Percentiles rank a stretch among this genome's conserved stretches.
These are phyloP conservation scores for Cryptocephalus primarius DNA, from an alignment of 2,888 invertebrate genomes.

Conservation along the genomic window DNA sequence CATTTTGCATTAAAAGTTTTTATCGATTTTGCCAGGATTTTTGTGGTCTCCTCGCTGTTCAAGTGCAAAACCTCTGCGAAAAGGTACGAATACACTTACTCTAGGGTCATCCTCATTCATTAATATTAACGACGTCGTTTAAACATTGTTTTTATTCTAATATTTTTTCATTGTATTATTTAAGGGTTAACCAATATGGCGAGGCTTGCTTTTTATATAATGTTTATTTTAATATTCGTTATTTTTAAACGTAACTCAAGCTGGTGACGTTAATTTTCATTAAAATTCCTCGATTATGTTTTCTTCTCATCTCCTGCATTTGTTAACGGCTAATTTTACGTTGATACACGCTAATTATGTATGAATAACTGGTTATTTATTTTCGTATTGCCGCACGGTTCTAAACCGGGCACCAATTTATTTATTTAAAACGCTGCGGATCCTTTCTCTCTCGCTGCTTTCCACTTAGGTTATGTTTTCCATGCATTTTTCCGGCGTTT, in stretches of 20 bases:
- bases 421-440: slow-evolving; percentile 8
- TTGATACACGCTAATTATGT: not conserved
- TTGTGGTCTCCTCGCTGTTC: slow-evolving; percentile 25
- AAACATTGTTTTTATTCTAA: slow-evolving; percentile 31
- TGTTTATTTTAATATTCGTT: slow-evolving; percentile 20
- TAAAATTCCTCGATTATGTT: slow-evolving; percentile 3
- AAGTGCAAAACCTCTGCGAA: slow-evolving; percentile 10
- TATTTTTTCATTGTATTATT: slow-evolving; percentile 32
- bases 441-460: slow-evolving; percentile 4
- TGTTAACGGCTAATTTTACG: slow-evolving; percentile 5
- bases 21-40: slow-evolving; percentile 37
- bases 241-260: slow-evolving; percentile 11
- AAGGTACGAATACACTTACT: slow-evolving; percentile 21
- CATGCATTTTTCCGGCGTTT: slow-evolving; percentile 17
- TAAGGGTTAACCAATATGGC: slow-evolving; percentile 39
- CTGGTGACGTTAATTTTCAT: slow-evolving; percentile 6
- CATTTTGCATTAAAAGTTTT: slow-evolving; percentile 40
- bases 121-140: slow-evolving; percentile 15
- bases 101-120: slow-evolving; percentile 10
- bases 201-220: slow-evolving; percentile 31
- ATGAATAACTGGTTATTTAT: slow-evolving; percentile 6
- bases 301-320: slow-evolving; percentile 7
- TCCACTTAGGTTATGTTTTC: slow-evolving; percentile 24
- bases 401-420: slow-evolving; percentile 8
- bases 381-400: slow-evolving; percentile 11